Percentiles rank a stretch among this genome's conserved stretches.
Evolutionary conservation across 2,888 invertebrate genomes (phyloP).

Genomic region (Tiphia femorata): DNA sequence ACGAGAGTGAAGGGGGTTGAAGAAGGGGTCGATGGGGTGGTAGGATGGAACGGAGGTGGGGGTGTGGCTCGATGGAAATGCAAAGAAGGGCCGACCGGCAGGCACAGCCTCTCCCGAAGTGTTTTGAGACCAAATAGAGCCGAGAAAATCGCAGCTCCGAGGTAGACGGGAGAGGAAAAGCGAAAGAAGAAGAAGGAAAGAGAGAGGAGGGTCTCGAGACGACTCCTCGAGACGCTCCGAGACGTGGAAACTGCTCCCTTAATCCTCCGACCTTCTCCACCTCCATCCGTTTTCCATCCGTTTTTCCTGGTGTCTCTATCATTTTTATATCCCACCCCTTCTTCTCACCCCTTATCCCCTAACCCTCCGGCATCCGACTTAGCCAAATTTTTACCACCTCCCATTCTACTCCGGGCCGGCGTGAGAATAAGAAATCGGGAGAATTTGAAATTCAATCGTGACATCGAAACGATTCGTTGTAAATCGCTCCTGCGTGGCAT

Average conservation of each 20-base stretch:
- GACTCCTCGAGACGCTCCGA: constrained; percentile 19
- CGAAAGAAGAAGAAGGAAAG: background rate
- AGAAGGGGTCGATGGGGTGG: background rate
- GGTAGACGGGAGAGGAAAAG: background rate
- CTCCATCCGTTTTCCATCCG: too few relatives aligned
- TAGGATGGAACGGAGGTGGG: constrained; percentile 9
- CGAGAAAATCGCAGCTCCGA: constrained; percentile 30
- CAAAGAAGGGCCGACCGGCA: constrained; percentile 20
- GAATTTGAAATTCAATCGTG: too few relatives aligned
- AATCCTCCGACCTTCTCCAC: too few relatives aligned
- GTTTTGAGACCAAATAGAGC: constrained; percentile 45
- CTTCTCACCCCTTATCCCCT: too few relatives aligned
- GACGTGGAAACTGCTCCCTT: constrained; percentile 1
- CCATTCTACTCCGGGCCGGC: too few relatives aligned
- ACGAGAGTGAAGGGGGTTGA: background rate
- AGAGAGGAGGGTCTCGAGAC: constrained; percentile 18
- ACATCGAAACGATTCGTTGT: too few relatives aligned
- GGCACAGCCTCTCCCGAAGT: constrained; percentile 26
- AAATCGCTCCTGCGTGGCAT: too few relatives aligned
- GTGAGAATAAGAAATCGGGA: too few relatives aligned
- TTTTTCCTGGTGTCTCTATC: too few relatives aligned
- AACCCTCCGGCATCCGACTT: too few relatives aligned
- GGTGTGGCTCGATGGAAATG: constrained; percentile 30
- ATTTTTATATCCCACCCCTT: too few relatives aligned
- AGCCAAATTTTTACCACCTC: too few relatives aligned